phyloP scores from a whole-genome alignment of 2,888 invertebrate species.

The Calameuta filiformis region DNA sequence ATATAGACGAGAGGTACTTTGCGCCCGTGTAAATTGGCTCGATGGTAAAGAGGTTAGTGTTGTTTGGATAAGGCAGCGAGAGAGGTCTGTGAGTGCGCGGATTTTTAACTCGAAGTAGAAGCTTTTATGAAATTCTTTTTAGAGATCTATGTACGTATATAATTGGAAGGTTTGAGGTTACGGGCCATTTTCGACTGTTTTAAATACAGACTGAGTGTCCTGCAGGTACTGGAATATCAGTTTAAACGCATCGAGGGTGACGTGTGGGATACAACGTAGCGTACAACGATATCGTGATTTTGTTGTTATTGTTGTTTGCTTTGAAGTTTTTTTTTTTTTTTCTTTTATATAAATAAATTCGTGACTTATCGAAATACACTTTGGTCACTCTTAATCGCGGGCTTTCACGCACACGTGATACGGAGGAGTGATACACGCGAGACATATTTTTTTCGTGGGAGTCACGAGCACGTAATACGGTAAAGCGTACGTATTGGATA shows the following conservation, averaged over 20 bases:
- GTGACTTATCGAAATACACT: not conserved
- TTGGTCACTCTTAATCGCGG: not conserved
- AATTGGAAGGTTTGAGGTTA: not conserved
- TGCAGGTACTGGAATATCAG: not conserved
- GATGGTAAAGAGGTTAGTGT: not conserved
- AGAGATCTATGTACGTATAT: not conserved
- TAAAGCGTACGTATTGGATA: not conserved
- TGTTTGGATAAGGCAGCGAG: not conserved
- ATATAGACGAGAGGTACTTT: not conserved
- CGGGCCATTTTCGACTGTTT: not conserved
- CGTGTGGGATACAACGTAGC: not conserved
- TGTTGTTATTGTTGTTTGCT: not conserved
- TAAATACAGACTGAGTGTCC: not conserved
- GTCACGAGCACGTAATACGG: not conserved
- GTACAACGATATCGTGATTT: not conserved
- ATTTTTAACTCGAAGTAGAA: not conserved
- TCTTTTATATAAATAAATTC: not conserved
- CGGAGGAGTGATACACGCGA: not conserved
- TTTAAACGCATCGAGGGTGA: not conserved
- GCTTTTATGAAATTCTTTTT: not conserved
- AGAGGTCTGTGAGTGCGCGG: not conserved
- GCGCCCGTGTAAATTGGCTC: not conserved
- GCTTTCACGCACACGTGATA: not conserved
- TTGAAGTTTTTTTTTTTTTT: not conserved
- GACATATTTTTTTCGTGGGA: not conserved